Evolutionary conservation across 2,113 vertebrate species (phyloP), one percentile per base, ranked within the genome.

Genomic region (Lutjanus erythropterus): DNA sequence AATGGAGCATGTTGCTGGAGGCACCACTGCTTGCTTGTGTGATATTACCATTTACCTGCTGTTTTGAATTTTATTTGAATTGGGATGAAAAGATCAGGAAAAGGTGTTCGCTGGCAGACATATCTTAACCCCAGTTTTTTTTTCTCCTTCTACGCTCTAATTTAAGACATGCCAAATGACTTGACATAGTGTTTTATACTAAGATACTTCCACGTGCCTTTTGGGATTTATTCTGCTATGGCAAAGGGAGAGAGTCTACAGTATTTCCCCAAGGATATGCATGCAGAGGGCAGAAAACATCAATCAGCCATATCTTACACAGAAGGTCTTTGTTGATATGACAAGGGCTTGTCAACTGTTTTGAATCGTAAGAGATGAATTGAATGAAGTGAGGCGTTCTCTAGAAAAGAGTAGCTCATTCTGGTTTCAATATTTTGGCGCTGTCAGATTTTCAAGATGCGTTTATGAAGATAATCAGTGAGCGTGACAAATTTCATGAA

Each of bases 61-160:
- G 87, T 91, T 94, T 92, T 80, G 88, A 90, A 89, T 95, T 94
- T 92, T 93, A 92, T 94, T 95, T 93, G 92, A 94, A 91, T 93
- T 91, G 83, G 88, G 89, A 94, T 95, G 88, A 94, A 94, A 94
- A 84, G 92, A 92, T 89, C 67, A 86, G 72, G 84, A 71, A 76
- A 86, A 80, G 72, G 78, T 88, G 78, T 84, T 80, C 33, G 55
- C 84, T 88, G 42, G 71, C 82, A 93, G 89, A 92, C 41, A 42
- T 74, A 78, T 84, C 79, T 93, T 88, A 91, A 90, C 88, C 85
- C 58, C 53, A 35, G 15, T 86, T 90, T 92, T 80, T 74, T 69
- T 39, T 92, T 81, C 67, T 80, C 56, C 65, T 49, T 67, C 70
- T 42, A 86, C 50, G 56, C 89, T 87, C 71, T 88, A 91, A 91